A percentile compares a stretch with the other conserved stretches of the same genome.
Evolutionary conservation across 2,113 vertebrate species (phyloP).

Genomic region (Papio anubis): DNA sequence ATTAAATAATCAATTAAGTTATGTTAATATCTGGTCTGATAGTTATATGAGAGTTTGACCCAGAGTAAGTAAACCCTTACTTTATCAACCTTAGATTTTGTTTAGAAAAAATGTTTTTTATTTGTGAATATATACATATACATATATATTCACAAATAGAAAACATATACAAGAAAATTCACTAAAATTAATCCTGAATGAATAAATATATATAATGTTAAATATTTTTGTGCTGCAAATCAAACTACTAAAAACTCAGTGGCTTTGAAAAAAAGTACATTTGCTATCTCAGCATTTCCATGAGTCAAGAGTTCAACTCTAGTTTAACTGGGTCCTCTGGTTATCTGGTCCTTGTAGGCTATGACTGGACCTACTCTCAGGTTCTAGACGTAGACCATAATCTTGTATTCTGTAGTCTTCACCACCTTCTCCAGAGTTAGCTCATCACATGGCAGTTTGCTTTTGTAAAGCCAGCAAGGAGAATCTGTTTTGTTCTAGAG

Average conservation of each 20-base stretch:
- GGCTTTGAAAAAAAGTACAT: not conserved
- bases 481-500: not conserved
- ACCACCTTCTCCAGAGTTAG: not conserved
- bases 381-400: not conserved
- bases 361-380: not conserved
- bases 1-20: not conserved
- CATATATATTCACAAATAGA: too few species aligned
- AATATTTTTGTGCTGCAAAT: not conserved
- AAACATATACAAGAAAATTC: not conserved
- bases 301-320: not conserved
- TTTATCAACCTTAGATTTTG: not conserved
- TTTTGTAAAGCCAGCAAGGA: not conserved
- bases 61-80: not conserved
- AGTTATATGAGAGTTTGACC: not conserved
- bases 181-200: not conserved
- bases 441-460: accelerated
- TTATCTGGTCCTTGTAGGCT: not conserved
- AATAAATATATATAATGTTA: not conserved
- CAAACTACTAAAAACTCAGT: not conserved
- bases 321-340: accelerated
- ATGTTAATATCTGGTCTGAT: not conserved
- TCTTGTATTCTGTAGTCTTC: accelerated
- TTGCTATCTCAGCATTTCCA: not conserved
- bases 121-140: not conserved
- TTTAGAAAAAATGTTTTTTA: not conserved